Base-by-base conservation (phyloP, 2,888 invertebrate genomes). In the Acanthosepion pharaonis region DNA sequence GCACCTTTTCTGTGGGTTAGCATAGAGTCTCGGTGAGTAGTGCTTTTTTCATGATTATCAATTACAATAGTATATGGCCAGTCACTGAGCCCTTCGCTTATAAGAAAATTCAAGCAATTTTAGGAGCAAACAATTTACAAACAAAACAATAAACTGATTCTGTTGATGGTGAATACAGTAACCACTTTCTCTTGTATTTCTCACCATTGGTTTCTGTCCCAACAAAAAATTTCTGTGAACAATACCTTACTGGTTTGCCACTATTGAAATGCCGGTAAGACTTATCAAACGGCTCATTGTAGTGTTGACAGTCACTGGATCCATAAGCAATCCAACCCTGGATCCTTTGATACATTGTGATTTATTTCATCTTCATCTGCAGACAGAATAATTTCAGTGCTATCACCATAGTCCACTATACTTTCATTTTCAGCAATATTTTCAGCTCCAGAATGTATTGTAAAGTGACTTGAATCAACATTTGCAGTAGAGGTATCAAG, bases 21-120 rank as follows among this genome's bases (percentile, higher is more conserved):
- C 94, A 94, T 42, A 94, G 78, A 55, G 49, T 18, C 25, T 94
- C 91, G 28, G 33, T 94, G 92, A 92, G 91, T 48, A 91, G 6
- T 92, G 92, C 91, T 51, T 92, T 92, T 53, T n/a, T 94, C 94
- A 94, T 92, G 94, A 91, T 92, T 15, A 91, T 92, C 25, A 94
- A 94, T 94, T 94, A 92, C 53, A 94, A 94, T 92, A 28, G 48
- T 11, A 92, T 92, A 92, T 94, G 8, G 92, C 92, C 94, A 94
- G 51, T 94, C 94, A 94, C 49, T n/a, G 91, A 94, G 78, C 49
- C 94, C 64, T 78, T 91, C 78, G n/a, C 55, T 93, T 51, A 5
- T 53, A 53, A 93, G 9, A 93, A 53, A 93, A 93, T 93, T 28
- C 25, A 42, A 93, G 0, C 0, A 93, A 49, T 48, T 23, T 93